These are phyloP conservation scores for Falco berigora DNA, from an alignment of 2,797 vertebrate species.

Conservation along the genomic window DNA sequence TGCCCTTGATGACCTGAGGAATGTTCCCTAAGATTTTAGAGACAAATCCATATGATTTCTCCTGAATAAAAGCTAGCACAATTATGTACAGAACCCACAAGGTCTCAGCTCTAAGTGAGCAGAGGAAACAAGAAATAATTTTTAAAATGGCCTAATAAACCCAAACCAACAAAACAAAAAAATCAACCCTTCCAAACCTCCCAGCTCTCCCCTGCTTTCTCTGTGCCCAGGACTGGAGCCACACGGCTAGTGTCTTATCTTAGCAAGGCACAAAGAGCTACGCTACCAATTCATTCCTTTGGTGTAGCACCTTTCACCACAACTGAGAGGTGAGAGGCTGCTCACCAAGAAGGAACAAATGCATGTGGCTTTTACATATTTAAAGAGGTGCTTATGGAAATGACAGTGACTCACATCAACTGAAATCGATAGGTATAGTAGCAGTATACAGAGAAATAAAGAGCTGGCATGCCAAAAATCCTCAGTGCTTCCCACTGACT, in stretches of 20 bases:
- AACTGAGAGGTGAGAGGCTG: neutral
- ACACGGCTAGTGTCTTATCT: neutral
- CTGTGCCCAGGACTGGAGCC: neutral
- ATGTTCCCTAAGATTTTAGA: neutral
- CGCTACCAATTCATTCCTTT: neutral
- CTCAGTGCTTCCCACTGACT: slow-evolving; percentile 20
- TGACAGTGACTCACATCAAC: neutral
- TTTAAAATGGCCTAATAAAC: neutral
- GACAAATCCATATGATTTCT: neutral
- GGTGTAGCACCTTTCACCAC: neutral
- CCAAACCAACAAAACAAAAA: neutral
- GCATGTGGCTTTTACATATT: neutral
- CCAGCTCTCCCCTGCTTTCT: neutral
- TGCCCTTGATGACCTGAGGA: neutral
- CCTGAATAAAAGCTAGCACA: neutral
- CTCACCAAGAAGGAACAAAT: neutral
- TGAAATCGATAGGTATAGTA: neutral
- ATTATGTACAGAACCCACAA: neutral
- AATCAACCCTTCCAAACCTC: neutral
- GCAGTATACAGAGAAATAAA: neutral
- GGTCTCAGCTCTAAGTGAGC: neutral
- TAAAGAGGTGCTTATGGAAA: neutral
- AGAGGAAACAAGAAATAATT: neutral
- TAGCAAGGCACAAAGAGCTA: neutral
- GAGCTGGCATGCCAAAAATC: neutral